Percentiles rank a stretch among this genome's conserved stretches.
These are phyloP conservation scores for Botrylloides violaceus DNA, from an alignment of 23 tunicate genomes.

Conservation along the genomic window DNA sequence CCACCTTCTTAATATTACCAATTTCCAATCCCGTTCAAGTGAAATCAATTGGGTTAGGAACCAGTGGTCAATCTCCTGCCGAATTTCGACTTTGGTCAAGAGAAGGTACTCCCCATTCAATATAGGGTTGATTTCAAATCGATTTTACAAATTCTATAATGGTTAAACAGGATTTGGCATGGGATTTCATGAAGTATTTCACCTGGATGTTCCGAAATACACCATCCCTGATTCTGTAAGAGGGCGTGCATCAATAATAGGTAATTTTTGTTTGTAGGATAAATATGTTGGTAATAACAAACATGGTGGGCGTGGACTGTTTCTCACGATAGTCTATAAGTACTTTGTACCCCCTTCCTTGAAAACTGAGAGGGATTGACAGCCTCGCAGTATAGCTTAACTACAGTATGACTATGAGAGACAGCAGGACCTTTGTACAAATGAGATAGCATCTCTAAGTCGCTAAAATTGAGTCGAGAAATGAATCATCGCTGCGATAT, in stretches of 20 bases:
- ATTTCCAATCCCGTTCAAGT: slow-evolving; percentile 10
- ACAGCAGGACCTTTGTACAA: too few relatives aligned
- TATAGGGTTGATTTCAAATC: background rate
- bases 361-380: too few relatives aligned
- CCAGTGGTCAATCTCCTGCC: slow-evolving; percentile 57
- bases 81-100: slow-evolving; percentile 71
- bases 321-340: too few relatives aligned
- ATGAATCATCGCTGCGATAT: too few relatives aligned
- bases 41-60: slow-evolving; percentile 64
- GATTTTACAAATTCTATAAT: background rate
- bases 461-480: too few relatives aligned
- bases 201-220: slow-evolving; percentile 43
- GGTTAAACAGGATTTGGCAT: slow-evolving; percentile 19
- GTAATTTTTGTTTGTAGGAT: slow-evolving; percentile 18
- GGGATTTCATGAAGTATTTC: slow-evolving; percentile 33
- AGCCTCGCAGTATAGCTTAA: too few relatives aligned
- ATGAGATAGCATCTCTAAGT: too few relatives aligned
- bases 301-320: too few relatives aligned
- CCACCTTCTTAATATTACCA: slow-evolving; percentile 61
- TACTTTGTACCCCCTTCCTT: too few relatives aligned
- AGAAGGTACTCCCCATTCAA: slow-evolving; percentile 27
- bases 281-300: too few relatives aligned
- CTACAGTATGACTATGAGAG: too few relatives aligned
- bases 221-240: slow-evolving; percentile 44
- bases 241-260: slow-evolving; percentile 66